Evolutionary conservation across 2,113 vertebrate species (phyloP).

Genomic region (Abramis brama): DNA sequence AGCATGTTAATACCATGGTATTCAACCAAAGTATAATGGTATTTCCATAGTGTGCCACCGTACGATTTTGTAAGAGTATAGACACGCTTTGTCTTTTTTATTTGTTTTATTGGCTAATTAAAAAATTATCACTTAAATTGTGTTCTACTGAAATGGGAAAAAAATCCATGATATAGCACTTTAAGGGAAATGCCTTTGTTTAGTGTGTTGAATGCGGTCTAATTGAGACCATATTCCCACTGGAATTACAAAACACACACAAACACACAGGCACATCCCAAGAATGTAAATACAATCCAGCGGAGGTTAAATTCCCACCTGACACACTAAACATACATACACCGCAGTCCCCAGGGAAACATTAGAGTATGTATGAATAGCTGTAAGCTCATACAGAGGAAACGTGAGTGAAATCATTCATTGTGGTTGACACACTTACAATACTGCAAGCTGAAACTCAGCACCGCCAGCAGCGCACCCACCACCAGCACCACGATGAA

Average conservation of each 20-base stretch:
- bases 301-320: background rate
- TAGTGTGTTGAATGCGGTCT: slow-evolving; percentile 12
- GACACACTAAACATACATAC: background rate
- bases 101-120: background rate
- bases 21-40: background rate
- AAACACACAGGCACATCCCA: background rate
- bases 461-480: slow-evolving; percentile 85
- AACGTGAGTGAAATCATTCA: background rate
- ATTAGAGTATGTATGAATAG: background rate
- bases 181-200: slow-evolving; percentile 44
- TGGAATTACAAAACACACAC: slow-evolving; percentile 14
- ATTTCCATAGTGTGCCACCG: background rate
- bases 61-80: background rate
- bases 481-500: slow-evolving; percentile 93
- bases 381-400: background rate
- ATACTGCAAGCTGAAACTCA: slow-evolving; percentile 92
- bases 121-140: background rate
- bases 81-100: background rate
- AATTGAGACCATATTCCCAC: slow-evolving; percentile 15
- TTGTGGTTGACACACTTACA: slow-evolving; percentile 51
- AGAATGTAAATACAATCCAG: background rate
- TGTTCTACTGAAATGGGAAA: background rate
- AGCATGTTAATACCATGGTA: background rate
- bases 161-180: slow-evolving; percentile 10
- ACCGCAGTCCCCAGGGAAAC: background rate